A percentile compares a stretch with the other conserved stretches of the same genome.
Evolutionary conservation across 23 tunicate species (phyloP).

Genomic region (Phallusia fumigata): DNA sequence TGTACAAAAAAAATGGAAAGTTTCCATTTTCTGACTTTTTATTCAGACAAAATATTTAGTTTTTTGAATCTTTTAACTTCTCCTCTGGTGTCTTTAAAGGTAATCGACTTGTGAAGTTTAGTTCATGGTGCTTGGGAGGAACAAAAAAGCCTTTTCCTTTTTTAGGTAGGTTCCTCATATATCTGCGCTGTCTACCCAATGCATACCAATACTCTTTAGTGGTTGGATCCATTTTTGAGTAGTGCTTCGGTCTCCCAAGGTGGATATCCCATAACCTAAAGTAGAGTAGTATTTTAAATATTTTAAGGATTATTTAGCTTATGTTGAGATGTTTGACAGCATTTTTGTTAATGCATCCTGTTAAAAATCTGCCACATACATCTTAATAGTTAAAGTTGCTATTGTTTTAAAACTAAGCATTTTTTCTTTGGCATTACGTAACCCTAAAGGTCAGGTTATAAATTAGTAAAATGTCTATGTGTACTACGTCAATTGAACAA

Average conservation of each 20-base stretch:
- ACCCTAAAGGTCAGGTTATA: no score
- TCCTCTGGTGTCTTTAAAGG: slow-evolving; percentile 22
- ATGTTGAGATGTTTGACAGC: neutral
- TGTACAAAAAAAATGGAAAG: no score
- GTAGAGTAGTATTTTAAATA: neutral
- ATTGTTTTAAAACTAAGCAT: no score
- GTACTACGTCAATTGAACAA: no score
- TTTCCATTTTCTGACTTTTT: no score
- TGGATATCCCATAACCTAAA: slow-evolving; percentile 79
- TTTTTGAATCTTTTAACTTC: neutral
- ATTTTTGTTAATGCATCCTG: neutral
- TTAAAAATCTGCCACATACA: no score
- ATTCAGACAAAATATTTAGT: no score
- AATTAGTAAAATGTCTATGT: no score
- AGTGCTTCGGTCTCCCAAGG: slow-evolving; percentile 52
- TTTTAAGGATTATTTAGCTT: neutral
- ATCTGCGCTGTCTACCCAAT: slow-evolving; percentile 10
- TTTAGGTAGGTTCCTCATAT: slow-evolving; percentile 21
- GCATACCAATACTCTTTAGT: slow-evolving; percentile 78
- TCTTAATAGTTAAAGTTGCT: no score
- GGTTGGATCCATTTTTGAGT: slow-evolving; percentile 44
- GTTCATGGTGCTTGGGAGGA: slow-evolving; percentile 40
- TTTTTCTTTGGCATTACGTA: no score
- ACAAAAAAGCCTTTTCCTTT: slow-evolving; percentile 28
- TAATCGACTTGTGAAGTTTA: slow-evolving; percentile 49